Conservation (phyloP, 1,140 invertebrate species). For the Nymphalis io region DNA sequence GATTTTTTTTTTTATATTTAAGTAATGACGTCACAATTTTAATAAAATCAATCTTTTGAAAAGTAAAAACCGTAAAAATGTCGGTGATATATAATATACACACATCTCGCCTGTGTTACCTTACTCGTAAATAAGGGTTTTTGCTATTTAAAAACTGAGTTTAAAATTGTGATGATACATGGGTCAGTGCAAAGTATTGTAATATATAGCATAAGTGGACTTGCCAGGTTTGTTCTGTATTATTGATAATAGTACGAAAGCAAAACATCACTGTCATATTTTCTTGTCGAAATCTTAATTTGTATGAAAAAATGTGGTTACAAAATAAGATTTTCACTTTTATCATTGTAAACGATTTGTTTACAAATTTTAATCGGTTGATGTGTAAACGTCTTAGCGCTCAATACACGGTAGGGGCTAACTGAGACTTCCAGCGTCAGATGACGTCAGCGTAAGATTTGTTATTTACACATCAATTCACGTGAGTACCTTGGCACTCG, state of each 20-base stretch:
- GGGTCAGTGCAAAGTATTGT: conserved; percentile 36
- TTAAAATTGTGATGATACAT: conserved; percentile 19
- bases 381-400: too few relatives aligned
- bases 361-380: not conserved
- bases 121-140: conserved; percentile 11
- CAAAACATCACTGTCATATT: not conserved
- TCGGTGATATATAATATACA: not conserved
- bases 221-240: conserved; percentile 23
- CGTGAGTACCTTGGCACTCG: too few relatives aligned
- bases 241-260: not conserved
- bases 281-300: not conserved
- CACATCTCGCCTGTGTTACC: not conserved
- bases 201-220: conserved; percentile 27
- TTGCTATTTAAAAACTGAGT: conserved; percentile 15
- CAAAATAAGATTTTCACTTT: not conserved
- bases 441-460: too few relatives aligned
- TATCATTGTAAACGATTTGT: not conserved
- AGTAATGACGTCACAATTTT: not conserved
- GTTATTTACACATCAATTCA: too few relatives aligned
- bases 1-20: conserved; percentile 8
- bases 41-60: not conserved
- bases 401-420: too few relatives aligned
- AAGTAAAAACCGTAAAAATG: not conserved
- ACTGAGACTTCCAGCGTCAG: too few relatives aligned
- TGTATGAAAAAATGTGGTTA: not conserved